Base-by-base conservation (phyloP, 2,797 vertebrate genomes). In the Monodelphis domestica region DNA sequence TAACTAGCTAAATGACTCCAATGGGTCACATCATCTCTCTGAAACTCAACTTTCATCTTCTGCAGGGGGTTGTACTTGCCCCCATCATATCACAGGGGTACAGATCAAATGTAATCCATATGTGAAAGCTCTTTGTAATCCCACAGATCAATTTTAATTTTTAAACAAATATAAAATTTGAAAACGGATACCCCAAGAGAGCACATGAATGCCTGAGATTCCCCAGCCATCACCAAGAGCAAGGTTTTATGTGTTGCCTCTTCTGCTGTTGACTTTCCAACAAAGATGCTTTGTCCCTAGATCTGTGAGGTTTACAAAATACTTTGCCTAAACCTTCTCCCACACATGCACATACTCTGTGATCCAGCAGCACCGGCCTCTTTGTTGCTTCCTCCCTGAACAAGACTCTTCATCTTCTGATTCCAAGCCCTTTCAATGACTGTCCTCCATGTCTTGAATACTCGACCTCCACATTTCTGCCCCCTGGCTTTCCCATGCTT, bases 1-100 rank as follows among this genome's bases (percentile, higher is more conserved):
- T 63, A 90, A 4, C 91, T 92, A 94, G 24, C 90, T 92, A 89
- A 70, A 87, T 87, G 45, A 87, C 33, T 91, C 91, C 89, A 17
- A 88, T 51, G 52, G 70, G 88, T 50, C 90, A 95, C 92, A 97
- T 97, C 96, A 93, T 51, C 90, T 96, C 91, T 89, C 70, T 90
- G 87, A 92, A 90, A 63, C 11, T 89, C 91, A 50, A 50, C 57
- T 92, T 51, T 94, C 78, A 45, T 93, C 89, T 90, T 59, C 90
- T 59, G 84, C 54, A 89, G 87, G 15, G 24, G 5, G 5, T 87
- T 70, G 52, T 59, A 70, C 55, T 70, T 59, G 29, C 70, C 24
- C 24, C 90, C 95, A 56, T 33, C 53, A 63, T 53, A 10, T 91
- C 89, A 89, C 90, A 53, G 89, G 6, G 84, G 84, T 59, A 29